These are phyloP conservation scores for Enteromius mattozi DNA, from an alignment of 2,797 vertebrate species.

Conservation along the genomic window DNA sequence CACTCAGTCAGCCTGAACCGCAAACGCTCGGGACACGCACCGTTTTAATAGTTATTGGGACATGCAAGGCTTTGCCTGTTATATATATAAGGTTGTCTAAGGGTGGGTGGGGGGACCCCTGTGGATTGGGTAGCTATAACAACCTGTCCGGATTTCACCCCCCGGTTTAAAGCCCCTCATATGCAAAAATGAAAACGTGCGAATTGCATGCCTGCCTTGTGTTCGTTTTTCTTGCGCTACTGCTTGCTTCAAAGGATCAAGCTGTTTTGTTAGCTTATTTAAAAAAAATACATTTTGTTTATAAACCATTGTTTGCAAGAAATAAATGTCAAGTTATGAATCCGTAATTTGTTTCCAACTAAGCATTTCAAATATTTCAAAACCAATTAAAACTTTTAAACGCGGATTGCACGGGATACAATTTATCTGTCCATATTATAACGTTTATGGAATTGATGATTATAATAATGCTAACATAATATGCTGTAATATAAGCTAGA, in stretches of 20 bases:
- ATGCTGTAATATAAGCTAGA: not conserved
- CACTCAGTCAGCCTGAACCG: constrained; percentile 78
- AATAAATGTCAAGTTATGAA: not conserved
- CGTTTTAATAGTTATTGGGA: constrained; percentile 88
- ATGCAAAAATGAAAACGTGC: constrained; percentile 84
- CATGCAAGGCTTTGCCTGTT: constrained; percentile 82
- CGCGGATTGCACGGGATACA: not conserved
- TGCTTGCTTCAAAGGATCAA: not conserved
- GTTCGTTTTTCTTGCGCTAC: constrained; percentile 55
- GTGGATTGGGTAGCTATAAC: constrained; percentile 92
- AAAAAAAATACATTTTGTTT: not conserved
- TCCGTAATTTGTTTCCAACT: not conserved
- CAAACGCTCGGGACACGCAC: constrained; percentile 83
- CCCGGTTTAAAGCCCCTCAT: constrained; percentile 86
- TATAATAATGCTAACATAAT: too few species aligned
- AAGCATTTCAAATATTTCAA: not conserved
- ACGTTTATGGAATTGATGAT: not conserved
- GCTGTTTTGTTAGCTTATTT: not conserved
- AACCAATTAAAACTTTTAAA: not conserved
- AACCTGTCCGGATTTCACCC: constrained; percentile 92
- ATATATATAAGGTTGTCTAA: constrained; percentile 88
- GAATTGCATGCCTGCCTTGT: constrained; percentile 69
- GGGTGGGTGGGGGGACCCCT: constrained; percentile 72
- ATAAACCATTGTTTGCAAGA: too few species aligned
- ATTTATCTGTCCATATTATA: not conserved